Evolutionary conservation across 2,888 invertebrate genomes (phyloP).

Genomic region (Lottia gigantea): DNA sequence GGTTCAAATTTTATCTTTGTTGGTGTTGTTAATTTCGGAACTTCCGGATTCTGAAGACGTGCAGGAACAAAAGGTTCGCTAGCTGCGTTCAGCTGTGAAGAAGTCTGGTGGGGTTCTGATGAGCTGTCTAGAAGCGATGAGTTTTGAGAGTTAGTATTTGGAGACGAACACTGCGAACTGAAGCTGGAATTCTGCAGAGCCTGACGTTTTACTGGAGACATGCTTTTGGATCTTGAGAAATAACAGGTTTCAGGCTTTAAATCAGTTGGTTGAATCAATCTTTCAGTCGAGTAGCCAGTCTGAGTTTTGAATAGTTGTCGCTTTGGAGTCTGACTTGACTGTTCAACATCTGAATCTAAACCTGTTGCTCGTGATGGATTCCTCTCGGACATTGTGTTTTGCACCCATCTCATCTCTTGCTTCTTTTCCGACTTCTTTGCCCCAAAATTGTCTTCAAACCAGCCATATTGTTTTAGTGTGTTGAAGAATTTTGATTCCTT

Average conservation of each 20-base stretch:
- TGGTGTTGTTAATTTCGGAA: background rate
- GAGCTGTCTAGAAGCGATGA: background rate
- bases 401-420: background rate
- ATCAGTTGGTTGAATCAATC: too few relatives aligned
- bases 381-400: too few relatives aligned
- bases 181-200: background rate
- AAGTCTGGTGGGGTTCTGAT: background rate
- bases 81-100: background rate
- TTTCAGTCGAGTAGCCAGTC: too few relatives aligned
- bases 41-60: background rate
- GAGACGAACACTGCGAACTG: background rate
- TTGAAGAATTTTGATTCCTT: background rate
- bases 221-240: background rate
- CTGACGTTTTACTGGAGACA: background rate
- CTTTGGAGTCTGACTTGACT: too few relatives aligned
- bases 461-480: background rate
- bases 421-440: background rate
- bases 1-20: background rate
- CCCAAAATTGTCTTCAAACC: background rate
- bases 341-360: too few relatives aligned
- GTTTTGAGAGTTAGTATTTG: background rate
- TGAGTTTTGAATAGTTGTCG: too few relatives aligned
- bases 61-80: background rate
- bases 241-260: background rate
- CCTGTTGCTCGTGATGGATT: too few relatives aligned